A percentile compares a stretch with the other conserved stretches of the same genome.
phyloP scores from a whole-genome alignment of 2,797 vertebrate genomes.

The Phrynocephalus forsythii region DNA sequence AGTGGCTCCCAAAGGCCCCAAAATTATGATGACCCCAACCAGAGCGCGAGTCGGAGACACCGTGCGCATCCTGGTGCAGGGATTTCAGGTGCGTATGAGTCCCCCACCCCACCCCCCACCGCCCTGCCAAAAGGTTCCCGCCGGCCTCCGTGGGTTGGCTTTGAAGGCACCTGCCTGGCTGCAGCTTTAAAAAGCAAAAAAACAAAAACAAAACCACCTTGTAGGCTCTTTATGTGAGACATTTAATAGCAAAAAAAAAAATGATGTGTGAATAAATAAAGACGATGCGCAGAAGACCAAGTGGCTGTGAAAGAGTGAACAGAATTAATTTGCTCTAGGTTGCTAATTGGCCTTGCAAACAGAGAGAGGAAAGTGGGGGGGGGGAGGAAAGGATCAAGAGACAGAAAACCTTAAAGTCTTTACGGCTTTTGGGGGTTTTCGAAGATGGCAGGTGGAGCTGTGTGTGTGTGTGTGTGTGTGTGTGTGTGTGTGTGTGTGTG shows the following conservation, averaged over 20 bases:
- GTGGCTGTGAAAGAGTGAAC: neutral
- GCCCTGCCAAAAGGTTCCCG: no score
- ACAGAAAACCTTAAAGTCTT: neutral
- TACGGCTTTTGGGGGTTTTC: neutral
- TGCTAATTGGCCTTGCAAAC: constrained; percentile 13
- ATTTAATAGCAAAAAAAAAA: neutral
- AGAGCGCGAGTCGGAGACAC: constrained; percentile 96
- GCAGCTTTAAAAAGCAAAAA: no score
- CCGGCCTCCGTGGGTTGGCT: no score
- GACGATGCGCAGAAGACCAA: neutral
- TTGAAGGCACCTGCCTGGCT: no score
- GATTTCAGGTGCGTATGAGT: constrained; percentile 88
- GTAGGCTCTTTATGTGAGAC: neutral
- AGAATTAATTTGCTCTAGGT: neutral
- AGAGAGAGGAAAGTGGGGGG: neutral
- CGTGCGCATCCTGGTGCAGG: constrained; percentile 92
- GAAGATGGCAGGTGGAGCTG: no score
- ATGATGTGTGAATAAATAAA: neutral
- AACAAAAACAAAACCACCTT: neutral
- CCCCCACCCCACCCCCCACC: no score
- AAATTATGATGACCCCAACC: constrained; percentile 89
- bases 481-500: no score
- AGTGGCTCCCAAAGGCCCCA: constrained; percentile 96
- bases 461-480: no score
- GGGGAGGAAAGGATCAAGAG: neutral